These are phyloP conservation scores for Diplosoma virens DNA, from an alignment of 23 tunicate species.

Conservation along the genomic window DNA sequence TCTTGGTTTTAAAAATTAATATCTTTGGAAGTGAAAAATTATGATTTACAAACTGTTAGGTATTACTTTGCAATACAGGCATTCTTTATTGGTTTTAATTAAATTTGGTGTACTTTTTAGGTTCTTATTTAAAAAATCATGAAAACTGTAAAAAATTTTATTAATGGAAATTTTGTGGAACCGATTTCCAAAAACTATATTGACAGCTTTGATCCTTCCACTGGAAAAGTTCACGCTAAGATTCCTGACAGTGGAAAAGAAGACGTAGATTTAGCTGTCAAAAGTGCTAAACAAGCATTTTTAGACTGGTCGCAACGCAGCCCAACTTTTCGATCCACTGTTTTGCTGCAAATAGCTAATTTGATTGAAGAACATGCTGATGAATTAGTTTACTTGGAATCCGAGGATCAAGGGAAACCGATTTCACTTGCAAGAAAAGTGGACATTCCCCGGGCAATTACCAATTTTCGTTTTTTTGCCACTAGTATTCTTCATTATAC, in stretches of 20 bases:
- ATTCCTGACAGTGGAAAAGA: slow-evolving; percentile 48
- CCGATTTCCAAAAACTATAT: slow-evolving; percentile 34
- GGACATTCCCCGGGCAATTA: slow-evolving; percentile 79
- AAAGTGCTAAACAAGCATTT: slow-evolving; percentile 61
- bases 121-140: not conserved
- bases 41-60: too few species aligned
- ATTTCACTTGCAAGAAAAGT: slow-evolving; percentile 55
- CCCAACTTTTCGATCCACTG: slow-evolving; percentile 28
- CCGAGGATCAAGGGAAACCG: slow-evolving; percentile 92
- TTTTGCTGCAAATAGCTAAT: slow-evolving; percentile 82
- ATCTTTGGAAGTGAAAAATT: too few species aligned
- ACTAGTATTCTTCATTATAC: slow-evolving; percentile 43
- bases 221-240: slow-evolving; percentile 56
- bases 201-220: slow-evolving; percentile 63
- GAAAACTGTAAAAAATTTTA: slow-evolving; percentile 40
- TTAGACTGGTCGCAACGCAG: slow-evolving; percentile 61
- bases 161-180: slow-evolving; percentile 44
- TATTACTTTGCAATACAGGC: too few species aligned
- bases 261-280: slow-evolving; percentile 69
- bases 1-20: too few species aligned
- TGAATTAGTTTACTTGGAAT: slow-evolving; percentile 69
- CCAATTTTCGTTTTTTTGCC: slow-evolving; percentile 87
- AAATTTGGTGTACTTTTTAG: too few species aligned
- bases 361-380: slow-evolving; percentile 51
- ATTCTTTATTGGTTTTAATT: too few species aligned